Percentiles rank a stretch among this genome's conserved stretches.
Evolutionary conservation across 2,113 vertebrate species (phyloP).

Genomic region (Pleuronectes platessa): DNA sequence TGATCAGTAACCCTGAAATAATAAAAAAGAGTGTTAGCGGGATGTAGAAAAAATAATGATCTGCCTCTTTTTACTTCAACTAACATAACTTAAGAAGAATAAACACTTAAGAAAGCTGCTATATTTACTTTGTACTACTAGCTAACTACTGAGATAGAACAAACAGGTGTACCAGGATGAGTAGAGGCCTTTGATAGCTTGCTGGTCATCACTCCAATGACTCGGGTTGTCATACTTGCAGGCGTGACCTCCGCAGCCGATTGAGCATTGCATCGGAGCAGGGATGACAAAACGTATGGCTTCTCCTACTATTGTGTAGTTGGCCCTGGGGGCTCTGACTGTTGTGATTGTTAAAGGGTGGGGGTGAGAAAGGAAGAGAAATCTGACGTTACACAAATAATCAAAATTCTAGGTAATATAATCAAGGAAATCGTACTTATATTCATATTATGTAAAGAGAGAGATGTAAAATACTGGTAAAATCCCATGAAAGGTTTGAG

Average conservation of each 20-base stretch:
- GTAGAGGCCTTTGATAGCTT: conserved; percentile 92
- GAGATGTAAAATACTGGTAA: not conserved
- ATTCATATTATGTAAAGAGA: not conserved
- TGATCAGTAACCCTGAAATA: conserved; percentile 90
- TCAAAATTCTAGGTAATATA: not conserved
- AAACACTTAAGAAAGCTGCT: not conserved
- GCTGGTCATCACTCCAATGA: conserved; percentile 89
- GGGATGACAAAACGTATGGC: conserved; percentile 90
- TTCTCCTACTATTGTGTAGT: conserved; percentile 92
- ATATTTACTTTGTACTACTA: not conserved
- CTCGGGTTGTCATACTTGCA: conserved; percentile 95
- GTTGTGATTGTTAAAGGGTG: conserved; percentile 44
- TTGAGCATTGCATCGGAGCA: conserved; percentile 89
- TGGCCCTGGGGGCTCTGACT: conserved; percentile 86
- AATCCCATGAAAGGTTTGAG: not conserved
- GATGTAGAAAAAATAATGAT: not conserved
- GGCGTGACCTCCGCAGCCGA: conserved; percentile 89
- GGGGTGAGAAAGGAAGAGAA: conserved; percentile 28
- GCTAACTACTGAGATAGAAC: not conserved
- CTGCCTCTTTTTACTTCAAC: not conserved
- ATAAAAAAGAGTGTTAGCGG: not conserved
- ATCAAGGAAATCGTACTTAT: not conserved
- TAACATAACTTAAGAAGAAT: not conserved
- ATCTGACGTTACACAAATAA: not conserved
- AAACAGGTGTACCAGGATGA: conserved; percentile 87